Percentiles rank a stretch among this genome's conserved stretches.
phyloP scores from a whole-genome alignment of 1,140 invertebrate genomes.

The Scaptomyza montana region DNA sequence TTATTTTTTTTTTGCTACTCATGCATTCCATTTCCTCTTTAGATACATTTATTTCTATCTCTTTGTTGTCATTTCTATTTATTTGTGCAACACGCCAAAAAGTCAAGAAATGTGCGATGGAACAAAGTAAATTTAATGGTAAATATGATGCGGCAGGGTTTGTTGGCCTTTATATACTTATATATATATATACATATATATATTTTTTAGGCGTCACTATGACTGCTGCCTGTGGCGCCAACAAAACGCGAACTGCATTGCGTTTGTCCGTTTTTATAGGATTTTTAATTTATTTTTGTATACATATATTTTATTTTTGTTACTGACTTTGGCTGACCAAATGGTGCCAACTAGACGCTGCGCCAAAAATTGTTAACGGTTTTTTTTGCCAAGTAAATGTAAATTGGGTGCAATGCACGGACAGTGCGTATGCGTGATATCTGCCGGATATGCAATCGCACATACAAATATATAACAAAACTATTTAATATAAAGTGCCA shows the following conservation, averaged over 20 bases:
- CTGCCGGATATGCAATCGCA: slow-evolving; percentile 20
- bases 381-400: slow-evolving; percentile 75
- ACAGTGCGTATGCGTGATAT: slow-evolving; percentile 69
- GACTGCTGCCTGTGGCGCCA: slow-evolving; percentile 69
- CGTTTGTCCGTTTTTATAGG: slow-evolving; percentile 65
- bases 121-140: slow-evolving; percentile 51
- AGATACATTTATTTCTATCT: slow-evolving; percentile 67
- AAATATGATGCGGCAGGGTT: slow-evolving; percentile 67
- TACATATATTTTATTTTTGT: slow-evolving; percentile 23
- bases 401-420: slow-evolving; percentile 52
- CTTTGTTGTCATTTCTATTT: slow-evolving; percentile 10
- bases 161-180: slow-evolving; percentile 48
- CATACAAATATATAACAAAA: neutral
- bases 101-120: slow-evolving; percentile 36
- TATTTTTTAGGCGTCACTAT: slow-evolving; percentile 38
- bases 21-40: slow-evolving; percentile 70
- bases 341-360: slow-evolving; percentile 75
- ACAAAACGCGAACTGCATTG: slow-evolving; percentile 62
- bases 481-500: slow-evolving; percentile 1
- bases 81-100: slow-evolving; percentile 30
- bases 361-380: slow-evolving; percentile 66
- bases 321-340: slow-evolving; percentile 55
- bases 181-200: too few relatives aligned
- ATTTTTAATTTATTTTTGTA: slow-evolving; percentile 75
- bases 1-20: slow-evolving; percentile 60